Evolutionary conservation across 1,140 invertebrate genomes (phyloP).

Genomic region (Harpegnathos saltator): DNA sequence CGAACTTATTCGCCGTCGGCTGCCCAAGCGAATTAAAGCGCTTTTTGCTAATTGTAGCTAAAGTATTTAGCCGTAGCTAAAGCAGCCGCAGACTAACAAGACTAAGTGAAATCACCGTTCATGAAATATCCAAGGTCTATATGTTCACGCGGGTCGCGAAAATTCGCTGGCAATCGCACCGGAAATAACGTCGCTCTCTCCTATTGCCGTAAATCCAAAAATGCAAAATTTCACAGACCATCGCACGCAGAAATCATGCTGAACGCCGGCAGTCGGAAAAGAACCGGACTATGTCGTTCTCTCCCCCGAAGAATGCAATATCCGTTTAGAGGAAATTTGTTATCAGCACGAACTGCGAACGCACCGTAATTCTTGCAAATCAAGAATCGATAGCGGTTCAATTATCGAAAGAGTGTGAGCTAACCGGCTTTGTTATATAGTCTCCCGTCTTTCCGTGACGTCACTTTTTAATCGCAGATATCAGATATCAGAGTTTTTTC

Average conservation of each 20-base stretch:
- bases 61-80: background rate
- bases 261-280: conserved; percentile 39
- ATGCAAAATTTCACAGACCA: conserved; percentile 56
- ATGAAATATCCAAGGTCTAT: conserved; percentile 40
- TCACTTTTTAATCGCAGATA: background rate
- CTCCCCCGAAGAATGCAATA: conserved; percentile 56
- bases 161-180: conserved; percentile 55
- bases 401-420: conserved; percentile 23
- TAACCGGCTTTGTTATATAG: conserved; percentile 10
- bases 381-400: conserved; percentile 62
- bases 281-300: conserved; percentile 36
- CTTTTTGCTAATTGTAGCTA: background rate
- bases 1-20: conserved; percentile 17
- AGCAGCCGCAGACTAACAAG: conserved; percentile 16
- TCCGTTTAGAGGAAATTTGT: conserved; percentile 66
- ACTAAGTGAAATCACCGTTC: conserved; percentile 57
- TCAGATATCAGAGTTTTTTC: background rate
- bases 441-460: background rate
- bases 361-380: conserved; percentile 62
- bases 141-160: conserved; percentile 33
- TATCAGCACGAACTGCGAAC: conserved; percentile 56
- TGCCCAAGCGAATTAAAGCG: conserved; percentile 27
- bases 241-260: conserved; percentile 51
- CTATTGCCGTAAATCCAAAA: conserved; percentile 39
- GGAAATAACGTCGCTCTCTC: conserved; percentile 48